A percentile compares a stretch with the other conserved stretches of the same genome.
Conservation (phyloP, 1,140 invertebrate species). For the Diplogasteroides magnus region DNA sequence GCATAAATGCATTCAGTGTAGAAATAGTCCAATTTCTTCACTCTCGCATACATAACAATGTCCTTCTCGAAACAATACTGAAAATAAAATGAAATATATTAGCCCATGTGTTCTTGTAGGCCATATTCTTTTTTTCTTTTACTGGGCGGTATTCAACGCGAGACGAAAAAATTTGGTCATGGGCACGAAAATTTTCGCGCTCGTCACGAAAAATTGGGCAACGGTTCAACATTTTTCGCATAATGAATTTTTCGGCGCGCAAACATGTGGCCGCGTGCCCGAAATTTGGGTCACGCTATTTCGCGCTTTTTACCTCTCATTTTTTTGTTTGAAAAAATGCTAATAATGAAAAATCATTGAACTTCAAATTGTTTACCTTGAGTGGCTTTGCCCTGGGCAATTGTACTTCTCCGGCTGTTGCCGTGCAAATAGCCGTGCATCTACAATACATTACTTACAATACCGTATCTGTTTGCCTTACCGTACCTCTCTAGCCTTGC, state of each 20-base stretch:
- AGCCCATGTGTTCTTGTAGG: too few relatives aligned
- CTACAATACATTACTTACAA: constrained; percentile 4
- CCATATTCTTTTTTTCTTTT: too few relatives aligned
- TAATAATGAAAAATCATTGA: neutral
- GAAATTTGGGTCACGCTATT: too few relatives aligned
- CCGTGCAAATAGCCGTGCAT: constrained; percentile 40
- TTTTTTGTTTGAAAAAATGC: too few relatives aligned
- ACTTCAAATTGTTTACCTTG: constrained; percentile 60
- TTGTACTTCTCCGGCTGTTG: constrained; percentile 70
- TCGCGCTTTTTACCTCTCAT: too few relatives aligned
- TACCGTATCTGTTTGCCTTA: constrained; percentile 65
- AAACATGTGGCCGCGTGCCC: too few relatives aligned
- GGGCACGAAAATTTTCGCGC: too few relatives aligned
- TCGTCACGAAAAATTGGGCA: too few relatives aligned
- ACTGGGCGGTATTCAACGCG: too few relatives aligned
- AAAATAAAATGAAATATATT: neutral
- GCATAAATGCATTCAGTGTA: constrained; percentile 98
- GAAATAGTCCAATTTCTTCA: constrained; percentile 94
- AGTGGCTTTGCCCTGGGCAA: constrained; percentile 85
- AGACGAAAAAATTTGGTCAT: too few relatives aligned
- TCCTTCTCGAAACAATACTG: constrained; percentile 96
- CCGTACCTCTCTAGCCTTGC: constrained; percentile 72
- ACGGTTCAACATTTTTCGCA: too few relatives aligned
- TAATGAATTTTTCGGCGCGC: too few relatives aligned
- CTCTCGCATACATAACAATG: constrained; percentile 86